Conservation (phyloP, 1,140 invertebrate genomes). For the Psilanteris sp. region DNA sequence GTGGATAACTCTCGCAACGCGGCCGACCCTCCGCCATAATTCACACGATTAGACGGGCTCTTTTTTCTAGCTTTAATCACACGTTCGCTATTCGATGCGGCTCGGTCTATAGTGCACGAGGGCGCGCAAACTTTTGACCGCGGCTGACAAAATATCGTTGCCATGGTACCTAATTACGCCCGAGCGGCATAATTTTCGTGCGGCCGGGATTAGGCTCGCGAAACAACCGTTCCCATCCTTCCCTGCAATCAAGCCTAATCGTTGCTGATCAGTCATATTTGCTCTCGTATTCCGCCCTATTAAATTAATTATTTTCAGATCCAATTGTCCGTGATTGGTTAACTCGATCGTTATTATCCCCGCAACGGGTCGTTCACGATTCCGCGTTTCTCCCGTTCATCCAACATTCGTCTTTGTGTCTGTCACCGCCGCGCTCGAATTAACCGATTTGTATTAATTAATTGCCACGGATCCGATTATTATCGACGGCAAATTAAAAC, state of each 20-base stretch:
- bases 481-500: too few species aligned
- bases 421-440: too few species aligned
- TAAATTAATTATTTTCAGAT: conserved; percentile 37
- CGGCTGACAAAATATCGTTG: conserved; percentile 42
- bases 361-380: too few species aligned
- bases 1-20: conserved; percentile 42
- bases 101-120: background rate
- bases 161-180: conserved; percentile 1
- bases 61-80: conserved; percentile 33
- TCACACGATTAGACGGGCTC: conserved; percentile 45
- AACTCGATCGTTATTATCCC: conserved; percentile 18
- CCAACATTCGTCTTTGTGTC: too few species aligned
- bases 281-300: conserved; percentile 25
- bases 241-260: conserved; percentile 26
- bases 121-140: conserved; percentile 15
- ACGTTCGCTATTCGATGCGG: conserved; percentile 47
- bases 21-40: conserved; percentile 37
- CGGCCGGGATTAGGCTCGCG: conserved; percentile 2
- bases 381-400: too few species aligned
- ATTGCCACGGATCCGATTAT: too few species aligned
- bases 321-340: conserved; percentile 36
- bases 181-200: background rate
- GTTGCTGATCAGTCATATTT: conserved; percentile 34
- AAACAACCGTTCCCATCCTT: background rate
- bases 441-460: too few species aligned